phyloP scores from a whole-genome alignment of 1,140 invertebrate species.

The Eufriesea mexicana region DNA sequence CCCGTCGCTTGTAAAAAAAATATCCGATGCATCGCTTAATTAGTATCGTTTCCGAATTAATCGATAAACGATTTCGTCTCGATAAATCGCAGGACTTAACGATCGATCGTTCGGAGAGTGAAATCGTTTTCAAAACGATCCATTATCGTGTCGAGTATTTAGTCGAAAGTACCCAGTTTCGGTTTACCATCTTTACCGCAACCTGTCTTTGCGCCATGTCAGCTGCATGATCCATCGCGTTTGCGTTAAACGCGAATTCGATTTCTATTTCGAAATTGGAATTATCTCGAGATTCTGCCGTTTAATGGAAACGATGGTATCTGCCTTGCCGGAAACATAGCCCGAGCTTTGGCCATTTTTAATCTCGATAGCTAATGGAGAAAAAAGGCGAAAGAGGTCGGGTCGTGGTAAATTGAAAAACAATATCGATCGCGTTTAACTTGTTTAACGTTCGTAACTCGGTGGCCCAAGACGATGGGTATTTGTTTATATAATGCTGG shows the following conservation, averaged over 20 bases:
- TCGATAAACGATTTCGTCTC: not conserved
- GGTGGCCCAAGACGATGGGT: not conserved
- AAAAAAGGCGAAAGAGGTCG: not conserved
- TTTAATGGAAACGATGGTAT: not conserved
- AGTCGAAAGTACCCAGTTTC: too few species aligned
- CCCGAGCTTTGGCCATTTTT: not conserved
- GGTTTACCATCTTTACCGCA: too few species aligned
- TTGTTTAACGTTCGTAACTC: constrained; percentile 15
- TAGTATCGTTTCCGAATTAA: not conserved
- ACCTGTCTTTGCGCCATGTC: too few species aligned
- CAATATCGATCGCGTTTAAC: constrained; percentile 35
- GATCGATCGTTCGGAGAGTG: not conserved
- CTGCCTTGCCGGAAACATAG: not conserved
- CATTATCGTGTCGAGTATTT: too few species aligned
- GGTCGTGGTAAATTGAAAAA: constrained; percentile 18
- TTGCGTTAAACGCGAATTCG: not conserved
- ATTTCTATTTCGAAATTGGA: not conserved
- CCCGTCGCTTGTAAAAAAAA: not conserved
- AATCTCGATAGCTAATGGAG: not conserved
- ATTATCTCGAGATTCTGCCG: not conserved
- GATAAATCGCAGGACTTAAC: not conserved
- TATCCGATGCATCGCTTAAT: not conserved
- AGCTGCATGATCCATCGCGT: not conserved
- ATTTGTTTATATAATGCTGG: constrained; percentile 28
- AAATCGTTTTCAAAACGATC: too few species aligned